Evolutionary conservation across 2,888 invertebrate genomes (phyloP).

Genomic region (Latheticus oryzae): DNA sequence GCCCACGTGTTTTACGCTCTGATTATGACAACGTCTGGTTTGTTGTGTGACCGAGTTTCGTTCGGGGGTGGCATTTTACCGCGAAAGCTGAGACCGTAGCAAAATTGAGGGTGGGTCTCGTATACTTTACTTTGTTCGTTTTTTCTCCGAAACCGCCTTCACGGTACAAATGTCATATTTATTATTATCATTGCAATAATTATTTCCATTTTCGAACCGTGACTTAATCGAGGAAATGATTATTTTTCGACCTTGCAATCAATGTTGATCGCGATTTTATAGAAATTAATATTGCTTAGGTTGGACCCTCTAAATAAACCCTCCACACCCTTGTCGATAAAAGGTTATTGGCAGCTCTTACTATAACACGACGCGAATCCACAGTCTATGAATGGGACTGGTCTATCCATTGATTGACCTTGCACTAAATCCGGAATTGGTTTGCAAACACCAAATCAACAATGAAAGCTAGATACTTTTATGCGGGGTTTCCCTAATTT

Average conservation of each 20-base stretch:
- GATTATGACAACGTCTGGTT: slow-evolving; percentile 4
- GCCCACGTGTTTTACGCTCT: slow-evolving; percentile 2
- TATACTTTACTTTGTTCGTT: slow-evolving; percentile 21
- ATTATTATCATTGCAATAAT: neutral
- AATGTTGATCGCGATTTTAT: slow-evolving; percentile 16
- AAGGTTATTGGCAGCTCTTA: slow-evolving; percentile 54
- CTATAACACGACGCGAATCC: slow-evolving; percentile 47
- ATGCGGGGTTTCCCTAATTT: no score
- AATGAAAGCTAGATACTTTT: no score
- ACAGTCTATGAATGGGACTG: slow-evolving; percentile 43
- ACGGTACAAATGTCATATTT: slow-evolving; percentile 20
- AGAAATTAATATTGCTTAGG: slow-evolving; percentile 28
- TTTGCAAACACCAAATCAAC: no score
- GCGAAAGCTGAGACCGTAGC: slow-evolving; percentile 15
- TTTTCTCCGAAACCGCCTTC: slow-evolving; percentile 13
- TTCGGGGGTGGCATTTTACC: slow-evolving; percentile 28
- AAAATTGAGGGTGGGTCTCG: slow-evolving; percentile 13
- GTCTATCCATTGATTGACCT: slow-evolving; percentile 46
- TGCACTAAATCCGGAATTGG: no score
- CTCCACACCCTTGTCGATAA: slow-evolving; percentile 44
- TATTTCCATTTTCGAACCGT: slow-evolving; percentile 7
- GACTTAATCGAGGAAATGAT: slow-evolving; percentile 3
- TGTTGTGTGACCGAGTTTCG: slow-evolving; percentile 23
- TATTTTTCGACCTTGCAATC: no score
- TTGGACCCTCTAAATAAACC: slow-evolving; percentile 35